Base-by-base conservation (phyloP, 2,797 vertebrate genomes). In the Sebastes nivosus region DNA sequence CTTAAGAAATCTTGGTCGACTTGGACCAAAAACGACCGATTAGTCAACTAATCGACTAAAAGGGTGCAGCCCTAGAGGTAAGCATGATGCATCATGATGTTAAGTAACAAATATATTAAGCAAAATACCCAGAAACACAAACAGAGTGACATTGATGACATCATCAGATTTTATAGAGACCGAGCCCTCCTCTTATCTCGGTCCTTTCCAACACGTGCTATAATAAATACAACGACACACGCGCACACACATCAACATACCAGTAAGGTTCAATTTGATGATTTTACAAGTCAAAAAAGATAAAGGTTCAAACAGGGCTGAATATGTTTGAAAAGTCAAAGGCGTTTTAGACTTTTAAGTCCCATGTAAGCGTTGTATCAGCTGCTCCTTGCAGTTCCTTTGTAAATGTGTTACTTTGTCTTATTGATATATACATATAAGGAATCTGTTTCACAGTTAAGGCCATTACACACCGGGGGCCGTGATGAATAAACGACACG, bases 81-180 rank as follows among this genome's bases (percentile, higher is more conserved):
- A 46, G 42, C 14, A 18, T 46, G 42, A 18, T 46, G 14, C 42
- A 71, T 57, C 8, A 22, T 58, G 32, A 68, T 7, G 2, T 65
- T 54, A 58, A 77, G 42, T 34, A 46, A 58, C 14, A 67, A 69
- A 76, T 34, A 42, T 22, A 50, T 73, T 75, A 20, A 10, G 59
- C 69, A 59, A 71, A 80, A 83, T 8, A 75, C 64, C 10, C 42
- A 42, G 34, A 66, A 50, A 52, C 24, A 13, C 66, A 25, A 77
- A 18, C 42, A 75, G 4, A 68, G 30, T 11, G 12, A 8, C 65
- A 63, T 1, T 2, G 27, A 57, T 67, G 67, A 64, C 80, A 54
- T 77, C 74, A 79, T 34, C 18, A 2, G 14, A 82, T 79, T 78
- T 59, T 36, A 76, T 75, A 20, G 60, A 79, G n/a, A 70, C 60